These are phyloP conservation scores for Alcis repandata DNA, from an alignment of 2,888 invertebrate genomes.

Conservation along the genomic window DNA sequence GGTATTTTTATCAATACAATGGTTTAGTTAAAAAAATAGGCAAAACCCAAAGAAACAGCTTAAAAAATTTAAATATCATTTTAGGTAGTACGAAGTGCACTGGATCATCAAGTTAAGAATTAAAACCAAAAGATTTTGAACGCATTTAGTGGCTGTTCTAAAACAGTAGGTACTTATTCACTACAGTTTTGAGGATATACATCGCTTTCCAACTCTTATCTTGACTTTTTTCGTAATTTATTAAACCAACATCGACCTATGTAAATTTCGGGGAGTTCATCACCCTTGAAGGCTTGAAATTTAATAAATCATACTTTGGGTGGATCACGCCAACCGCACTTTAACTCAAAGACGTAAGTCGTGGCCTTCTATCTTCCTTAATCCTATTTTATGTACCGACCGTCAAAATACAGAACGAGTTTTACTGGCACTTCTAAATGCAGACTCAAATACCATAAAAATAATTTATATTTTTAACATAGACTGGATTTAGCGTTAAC, in stretches of 20 bases:
- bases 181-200: not conserved
- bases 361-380: slow-evolving; percentile 11
- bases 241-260: slow-evolving; percentile 23
- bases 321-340: slow-evolving; percentile 23
- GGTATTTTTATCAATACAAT: too few species aligned
- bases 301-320: slow-evolving; percentile 31
- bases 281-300: slow-evolving; percentile 22
- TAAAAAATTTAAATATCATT: too few species aligned
- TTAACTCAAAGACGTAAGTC: slow-evolving; percentile 17
- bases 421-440: not conserved
- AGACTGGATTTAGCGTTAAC: too few species aligned
- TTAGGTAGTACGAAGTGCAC: too few species aligned
- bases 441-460: too few species aligned
- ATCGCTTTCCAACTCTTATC: not conserved
- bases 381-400: slow-evolving; percentile 3
- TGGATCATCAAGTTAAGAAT: too few species aligned
- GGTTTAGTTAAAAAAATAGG: too few species aligned
- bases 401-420: not conserved
- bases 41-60: too few species aligned
- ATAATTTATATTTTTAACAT: too few species aligned
- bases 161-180: not conserved
- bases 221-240: slow-evolving; percentile 19
- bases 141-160: too few species aligned
- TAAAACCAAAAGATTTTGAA: too few species aligned
- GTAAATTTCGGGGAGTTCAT: slow-evolving; percentile 14